These are phyloP conservation scores for Periphyllus acericola DNA, from an alignment of 2,888 invertebrate genomes.

Conservation along the genomic window DNA sequence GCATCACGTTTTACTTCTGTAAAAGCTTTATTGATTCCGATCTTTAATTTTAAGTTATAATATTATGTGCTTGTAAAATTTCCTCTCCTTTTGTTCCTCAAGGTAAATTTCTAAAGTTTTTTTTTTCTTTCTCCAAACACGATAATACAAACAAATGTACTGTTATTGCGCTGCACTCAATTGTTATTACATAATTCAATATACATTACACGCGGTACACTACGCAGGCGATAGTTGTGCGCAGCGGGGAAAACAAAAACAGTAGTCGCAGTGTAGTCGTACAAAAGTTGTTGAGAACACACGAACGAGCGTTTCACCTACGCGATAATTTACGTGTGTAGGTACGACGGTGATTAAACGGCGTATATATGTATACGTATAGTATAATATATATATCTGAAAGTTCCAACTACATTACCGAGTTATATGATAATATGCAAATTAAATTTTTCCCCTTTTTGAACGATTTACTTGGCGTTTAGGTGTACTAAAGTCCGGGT, in stretches of 20 bases:
- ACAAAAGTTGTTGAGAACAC: slow-evolving; percentile 2
- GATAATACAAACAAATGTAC: background rate
- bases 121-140: background rate
- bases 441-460: slow-evolving; percentile 34
- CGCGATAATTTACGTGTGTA: background rate
- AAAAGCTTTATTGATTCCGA: background rate
- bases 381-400: background rate
- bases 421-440: slow-evolving; percentile 36
- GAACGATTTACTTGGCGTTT: slow-evolving; percentile 20
- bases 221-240: background rate
- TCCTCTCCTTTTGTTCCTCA: background rate
- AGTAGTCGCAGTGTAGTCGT: background rate
- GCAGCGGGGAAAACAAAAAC: background rate
- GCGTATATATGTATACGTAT: background rate
- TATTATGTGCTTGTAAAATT: background rate
- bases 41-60: background rate
- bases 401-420: background rate
- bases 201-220: background rate
- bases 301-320: background rate
- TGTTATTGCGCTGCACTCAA: background rate
- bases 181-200: background rate
- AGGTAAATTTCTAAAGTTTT: background rate
- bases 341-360: background rate
- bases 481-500: background rate
- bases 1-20: background rate